A percentile compares a stretch with the other conserved stretches of the same genome.
Conservation (phyloP, 2,888 invertebrate species). For the Abrostola tripartita region DNA sequence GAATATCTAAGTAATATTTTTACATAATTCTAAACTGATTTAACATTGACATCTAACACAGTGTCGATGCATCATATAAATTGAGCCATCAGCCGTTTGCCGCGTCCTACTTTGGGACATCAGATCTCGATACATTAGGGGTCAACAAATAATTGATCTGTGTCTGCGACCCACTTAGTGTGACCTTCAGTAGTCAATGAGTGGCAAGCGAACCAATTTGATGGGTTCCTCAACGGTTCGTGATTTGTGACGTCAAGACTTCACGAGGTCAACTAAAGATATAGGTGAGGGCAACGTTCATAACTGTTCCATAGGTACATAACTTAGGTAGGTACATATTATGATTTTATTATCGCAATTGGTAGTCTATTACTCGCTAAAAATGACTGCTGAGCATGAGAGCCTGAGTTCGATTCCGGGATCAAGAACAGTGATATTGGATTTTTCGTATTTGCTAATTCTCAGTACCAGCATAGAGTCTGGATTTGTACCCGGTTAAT, state of each 20-base stretch:
- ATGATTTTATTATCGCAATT: neutral
- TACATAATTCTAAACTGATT: neutral
- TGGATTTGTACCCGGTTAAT: no score
- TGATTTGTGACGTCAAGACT: constrained; percentile 51
- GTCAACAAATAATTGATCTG: constrained; percentile 80
- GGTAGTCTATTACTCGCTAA: neutral
- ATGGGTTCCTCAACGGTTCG: constrained; percentile 40
- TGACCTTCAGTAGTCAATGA: constrained; percentile 74
- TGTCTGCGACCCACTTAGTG: constrained; percentile 64
- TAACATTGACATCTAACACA: constrained; percentile 60
- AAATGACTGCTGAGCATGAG: no score
- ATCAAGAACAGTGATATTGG: no score
- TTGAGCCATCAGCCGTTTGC: constrained; percentile 62
- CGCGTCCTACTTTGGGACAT: constrained; percentile 65
- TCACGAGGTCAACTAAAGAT: constrained; percentile 23
- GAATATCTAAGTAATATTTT: no score
- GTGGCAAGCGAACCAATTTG: constrained; percentile 50
- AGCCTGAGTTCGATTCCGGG: no score
- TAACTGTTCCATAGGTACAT: no score
- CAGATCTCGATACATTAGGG: constrained; percentile 74
- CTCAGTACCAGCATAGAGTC: no score
- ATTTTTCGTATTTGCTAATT: no score
- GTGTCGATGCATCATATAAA: constrained; percentile 57
- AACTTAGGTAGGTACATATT: neutral
- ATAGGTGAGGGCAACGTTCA: neutral